Conservation (phyloP, 1,140 invertebrate species). For the Platorchestia sp. region DNA sequence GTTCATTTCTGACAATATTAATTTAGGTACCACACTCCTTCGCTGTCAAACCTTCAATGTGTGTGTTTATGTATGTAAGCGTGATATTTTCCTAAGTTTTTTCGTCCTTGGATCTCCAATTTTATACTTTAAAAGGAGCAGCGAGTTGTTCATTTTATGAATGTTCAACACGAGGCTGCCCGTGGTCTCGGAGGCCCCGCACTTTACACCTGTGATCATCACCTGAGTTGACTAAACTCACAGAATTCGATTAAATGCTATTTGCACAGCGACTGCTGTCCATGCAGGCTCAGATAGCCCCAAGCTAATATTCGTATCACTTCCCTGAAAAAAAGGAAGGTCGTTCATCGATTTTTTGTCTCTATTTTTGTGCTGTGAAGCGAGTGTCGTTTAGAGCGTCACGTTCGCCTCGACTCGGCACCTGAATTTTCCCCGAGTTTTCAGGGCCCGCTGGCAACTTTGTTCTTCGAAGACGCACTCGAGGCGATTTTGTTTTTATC, state of each 20-base stretch:
- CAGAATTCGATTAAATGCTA: neutral
- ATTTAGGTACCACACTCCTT: too few species aligned
- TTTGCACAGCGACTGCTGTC: neutral
- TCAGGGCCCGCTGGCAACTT: conserved; percentile 14
- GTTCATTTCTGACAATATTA: too few species aligned
- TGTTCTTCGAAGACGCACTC: neutral
- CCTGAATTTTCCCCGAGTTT: conserved; percentile 13
- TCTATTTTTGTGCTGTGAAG: neutral
- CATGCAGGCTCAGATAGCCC: neutral
- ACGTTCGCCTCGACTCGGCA: conserved; percentile 25
- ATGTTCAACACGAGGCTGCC: neutral
- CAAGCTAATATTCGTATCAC: neutral
- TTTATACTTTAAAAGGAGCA: neutral
- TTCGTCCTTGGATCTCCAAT: neutral
- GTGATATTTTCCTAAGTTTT: neutral
- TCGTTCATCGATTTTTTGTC: neutral
- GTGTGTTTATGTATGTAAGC: neutral
- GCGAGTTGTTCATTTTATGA: neutral
- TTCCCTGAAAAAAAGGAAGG: neutral
- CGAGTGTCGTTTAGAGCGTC: conserved; percentile 14
- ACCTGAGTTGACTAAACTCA: neutral
- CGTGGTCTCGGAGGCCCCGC: too few species aligned
- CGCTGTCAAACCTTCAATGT: too few species aligned
- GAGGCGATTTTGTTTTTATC: neutral
- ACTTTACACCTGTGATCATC: neutral